These are phyloP conservation scores for Trichopoda pennipes DNA, from an alignment of 2,888 invertebrate species.

Conservation along the genomic window DNA sequence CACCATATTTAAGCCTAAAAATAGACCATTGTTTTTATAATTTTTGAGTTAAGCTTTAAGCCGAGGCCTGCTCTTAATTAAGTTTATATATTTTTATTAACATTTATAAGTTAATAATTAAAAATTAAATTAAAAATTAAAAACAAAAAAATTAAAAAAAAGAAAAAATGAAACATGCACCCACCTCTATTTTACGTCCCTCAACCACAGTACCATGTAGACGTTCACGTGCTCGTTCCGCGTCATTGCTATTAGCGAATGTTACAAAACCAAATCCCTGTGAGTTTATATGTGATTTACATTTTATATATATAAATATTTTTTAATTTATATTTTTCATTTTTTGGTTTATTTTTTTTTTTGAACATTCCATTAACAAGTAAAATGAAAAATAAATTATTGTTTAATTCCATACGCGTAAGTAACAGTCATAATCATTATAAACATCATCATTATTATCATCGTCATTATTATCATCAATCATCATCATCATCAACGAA, in stretches of 20 bases:
- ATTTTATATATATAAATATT: constrained; percentile 38
- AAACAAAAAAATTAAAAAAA: too few species aligned
- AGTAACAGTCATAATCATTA: constrained; percentile 61
- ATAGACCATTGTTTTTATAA: background rate
- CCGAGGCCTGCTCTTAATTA: background rate
- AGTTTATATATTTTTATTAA: too few species aligned
- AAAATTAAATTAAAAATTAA: background rate
- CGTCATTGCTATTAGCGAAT: constrained; percentile 99
- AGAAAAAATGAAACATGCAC: constrained; percentile 86
- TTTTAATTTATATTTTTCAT: constrained; percentile 35
- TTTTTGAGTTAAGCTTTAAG: background rate
- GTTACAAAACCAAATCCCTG: constrained; percentile 99
- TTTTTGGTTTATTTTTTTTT: constrained; percentile 23
- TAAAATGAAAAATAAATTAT: constrained; percentile 48
- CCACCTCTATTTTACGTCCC: constrained; percentile 99
- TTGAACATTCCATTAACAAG: constrained; percentile 64
- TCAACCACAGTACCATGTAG: constrained; percentile 99
- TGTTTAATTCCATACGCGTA: constrained; percentile 62
- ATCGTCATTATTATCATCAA: constrained; percentile 48
- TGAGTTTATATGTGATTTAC: constrained; percentile 61
- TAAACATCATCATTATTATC: constrained; percentile 45
- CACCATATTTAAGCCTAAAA: constrained; percentile 9
- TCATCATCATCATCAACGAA: constrained; percentile 54
- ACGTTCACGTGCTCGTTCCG: constrained; percentile 99
- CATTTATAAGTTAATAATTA: background rate